Percentiles rank a stretch among this genome's conserved stretches.
These are phyloP conservation scores for Myotis findleyi DNA, from an alignment of 2,797 vertebrate genomes.

Conservation along the genomic window DNA sequence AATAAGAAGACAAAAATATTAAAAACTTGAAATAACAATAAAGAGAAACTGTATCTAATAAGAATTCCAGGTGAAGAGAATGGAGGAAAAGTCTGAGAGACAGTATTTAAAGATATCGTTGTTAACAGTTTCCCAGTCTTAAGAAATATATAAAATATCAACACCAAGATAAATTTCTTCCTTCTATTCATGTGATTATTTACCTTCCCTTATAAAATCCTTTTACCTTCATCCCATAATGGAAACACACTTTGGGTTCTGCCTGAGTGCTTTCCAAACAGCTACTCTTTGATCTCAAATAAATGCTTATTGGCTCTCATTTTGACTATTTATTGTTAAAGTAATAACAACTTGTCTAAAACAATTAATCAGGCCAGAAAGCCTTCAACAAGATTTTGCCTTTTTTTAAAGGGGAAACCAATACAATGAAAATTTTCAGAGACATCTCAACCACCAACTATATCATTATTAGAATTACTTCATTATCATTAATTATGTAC, in stretches of 20 bases:
- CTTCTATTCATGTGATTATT: background rate
- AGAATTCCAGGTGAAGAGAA: too few species aligned
- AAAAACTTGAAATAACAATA: too few species aligned
- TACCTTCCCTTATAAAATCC: background rate
- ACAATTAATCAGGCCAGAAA: background rate
- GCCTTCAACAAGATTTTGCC: background rate
- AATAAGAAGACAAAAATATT: too few species aligned
- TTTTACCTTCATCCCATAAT: background rate
- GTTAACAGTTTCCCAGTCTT: too few species aligned
- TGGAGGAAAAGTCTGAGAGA: too few species aligned
- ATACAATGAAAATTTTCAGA: background rate
- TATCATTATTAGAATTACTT: background rate
- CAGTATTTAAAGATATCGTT: too few species aligned
- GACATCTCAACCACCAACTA: background rate
- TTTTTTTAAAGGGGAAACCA: background rate
- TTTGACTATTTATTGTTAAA: background rate
- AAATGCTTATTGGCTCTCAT: too few species aligned
- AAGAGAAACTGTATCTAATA: too few species aligned
- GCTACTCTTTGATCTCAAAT: background rate
- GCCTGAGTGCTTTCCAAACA: background rate
- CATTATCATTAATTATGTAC: background rate
- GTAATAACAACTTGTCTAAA: background rate
- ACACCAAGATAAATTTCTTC: background rate
- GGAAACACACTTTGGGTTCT: background rate
- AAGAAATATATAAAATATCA: too few species aligned